A percentile compares a stretch with the other conserved stretches of the same genome.
Evolutionary conservation across 1,140 invertebrate species (phyloP).

Genomic region (Diprion similis): DNA sequence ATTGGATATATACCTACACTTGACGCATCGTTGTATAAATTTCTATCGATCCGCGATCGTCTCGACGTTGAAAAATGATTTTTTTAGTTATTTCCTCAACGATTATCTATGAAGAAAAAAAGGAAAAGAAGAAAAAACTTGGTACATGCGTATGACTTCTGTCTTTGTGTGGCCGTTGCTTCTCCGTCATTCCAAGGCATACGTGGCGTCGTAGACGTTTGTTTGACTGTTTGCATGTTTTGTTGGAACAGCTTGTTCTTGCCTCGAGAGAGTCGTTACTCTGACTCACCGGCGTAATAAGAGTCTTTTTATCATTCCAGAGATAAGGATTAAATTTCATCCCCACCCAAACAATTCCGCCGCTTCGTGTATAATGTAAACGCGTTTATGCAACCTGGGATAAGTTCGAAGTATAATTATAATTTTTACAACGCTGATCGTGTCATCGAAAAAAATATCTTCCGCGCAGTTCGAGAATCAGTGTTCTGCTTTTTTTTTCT

Average conservation of each 20-base stretch:
- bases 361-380: background rate
- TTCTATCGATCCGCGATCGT: too few relatives aligned
- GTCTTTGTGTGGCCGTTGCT: too few relatives aligned
- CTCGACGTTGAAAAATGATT: too few relatives aligned
- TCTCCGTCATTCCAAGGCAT: background rate
- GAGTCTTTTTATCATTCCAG: background rate
- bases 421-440: background rate
- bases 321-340: constrained; percentile 1
- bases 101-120: too few relatives aligned
- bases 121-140: too few relatives aligned
- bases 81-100: too few relatives aligned
- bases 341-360: background rate
- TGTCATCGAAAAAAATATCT: background rate
- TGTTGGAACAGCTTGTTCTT: constrained; percentile 5
- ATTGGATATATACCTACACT: too few relatives aligned
- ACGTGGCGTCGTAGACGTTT: background rate
- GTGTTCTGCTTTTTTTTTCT: too few relatives aligned
- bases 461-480: background rate
- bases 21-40: too few relatives aligned
- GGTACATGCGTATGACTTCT: too few relatives aligned
- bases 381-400: background rate
- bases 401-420: background rate
- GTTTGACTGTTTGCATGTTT: background rate
- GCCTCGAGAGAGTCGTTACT: background rate
- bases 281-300: constrained; percentile 4